Percentiles rank a stretch among this genome's conserved stretches.
These are phyloP conservation scores for Pempheris klunzingeri DNA, from an alignment of 2,797 vertebrate species.

Conservation along the genomic window DNA sequence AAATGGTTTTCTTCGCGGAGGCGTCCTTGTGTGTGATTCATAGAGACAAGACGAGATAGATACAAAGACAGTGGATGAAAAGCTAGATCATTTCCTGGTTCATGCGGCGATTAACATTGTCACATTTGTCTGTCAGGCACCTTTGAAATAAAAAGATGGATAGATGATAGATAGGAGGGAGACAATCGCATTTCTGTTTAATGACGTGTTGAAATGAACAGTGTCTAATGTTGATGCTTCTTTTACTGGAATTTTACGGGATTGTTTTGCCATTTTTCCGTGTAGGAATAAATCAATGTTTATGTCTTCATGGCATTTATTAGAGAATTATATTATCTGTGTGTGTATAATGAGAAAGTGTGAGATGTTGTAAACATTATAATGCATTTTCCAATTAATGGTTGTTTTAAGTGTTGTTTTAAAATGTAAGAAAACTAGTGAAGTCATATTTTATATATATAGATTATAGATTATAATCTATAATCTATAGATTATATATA, in stretches of 20 bases:
- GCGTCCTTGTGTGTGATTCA: conserved; percentile 25
- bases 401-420: not conserved
- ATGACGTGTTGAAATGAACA: not conserved
- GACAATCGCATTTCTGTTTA: not conserved
- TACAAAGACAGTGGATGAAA: conserved; percentile 9
- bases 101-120: not conserved
- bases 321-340: too few relatives aligned
- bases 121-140: conserved; percentile 3
- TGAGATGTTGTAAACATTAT: not conserved
- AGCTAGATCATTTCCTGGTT: not conserved
- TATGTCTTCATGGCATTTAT: too few relatives aligned
- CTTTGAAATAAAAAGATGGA: conserved; percentile 9
- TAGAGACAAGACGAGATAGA: conserved; percentile 4
- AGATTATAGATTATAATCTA: too few relatives aligned
- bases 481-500: too few relatives aligned
- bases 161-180: not conserved
- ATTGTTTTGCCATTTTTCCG: not conserved
- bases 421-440: too few relatives aligned
- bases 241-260: not conserved
- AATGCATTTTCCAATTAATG: not conserved
- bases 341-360: too few relatives aligned
- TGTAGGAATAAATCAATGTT: too few relatives aligned
- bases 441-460: too few relatives aligned
- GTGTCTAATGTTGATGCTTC: not conserved
- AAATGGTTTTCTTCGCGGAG: not conserved